Evolutionary conservation across 1,140 invertebrate genomes (phyloP).

Genomic region (Onthophagus taurus): DNA sequence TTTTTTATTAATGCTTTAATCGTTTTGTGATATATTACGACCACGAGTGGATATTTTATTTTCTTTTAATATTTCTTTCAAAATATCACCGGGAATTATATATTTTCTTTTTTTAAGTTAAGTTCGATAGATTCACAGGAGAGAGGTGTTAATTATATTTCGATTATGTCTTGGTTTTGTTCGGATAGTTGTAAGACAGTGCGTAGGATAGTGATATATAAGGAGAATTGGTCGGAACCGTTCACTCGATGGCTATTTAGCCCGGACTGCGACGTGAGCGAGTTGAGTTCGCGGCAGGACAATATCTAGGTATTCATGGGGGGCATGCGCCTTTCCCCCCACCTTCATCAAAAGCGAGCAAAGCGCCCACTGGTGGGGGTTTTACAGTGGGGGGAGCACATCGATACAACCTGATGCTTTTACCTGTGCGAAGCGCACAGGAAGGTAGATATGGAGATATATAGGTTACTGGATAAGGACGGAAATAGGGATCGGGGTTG

Average conservation of each 20-base stretch:
- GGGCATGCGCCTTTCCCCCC: not conserved
- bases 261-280: slow-evolving; percentile 30
- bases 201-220: slow-evolving; percentile 20
- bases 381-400: slow-evolving; percentile 8
- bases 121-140: no score
- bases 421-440: slow-evolving; percentile 9
- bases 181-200: no score
- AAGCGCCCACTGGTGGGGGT: not conserved
- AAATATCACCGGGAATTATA: no score
- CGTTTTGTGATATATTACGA: no score
- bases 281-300: no score
- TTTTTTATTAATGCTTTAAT: no score
- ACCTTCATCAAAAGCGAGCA: not conserved
- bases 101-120: no score
- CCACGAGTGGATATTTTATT: no score
- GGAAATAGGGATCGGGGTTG: no score
- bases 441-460: not conserved
- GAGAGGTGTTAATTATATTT: no score
- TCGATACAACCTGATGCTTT: slow-evolving; percentile 29
- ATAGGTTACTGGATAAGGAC: not conserved
- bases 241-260: slow-evolving; percentile 36
- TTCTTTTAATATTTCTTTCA: no score
- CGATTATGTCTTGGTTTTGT: no score
- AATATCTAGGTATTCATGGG: not conserved
- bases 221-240: slow-evolving; percentile 32